Evolutionary conservation across 2,797 vertebrate genomes (phyloP), one percentile per base, ranked within the genome.

Genomic region (Oophaga sylvatica): DNA sequence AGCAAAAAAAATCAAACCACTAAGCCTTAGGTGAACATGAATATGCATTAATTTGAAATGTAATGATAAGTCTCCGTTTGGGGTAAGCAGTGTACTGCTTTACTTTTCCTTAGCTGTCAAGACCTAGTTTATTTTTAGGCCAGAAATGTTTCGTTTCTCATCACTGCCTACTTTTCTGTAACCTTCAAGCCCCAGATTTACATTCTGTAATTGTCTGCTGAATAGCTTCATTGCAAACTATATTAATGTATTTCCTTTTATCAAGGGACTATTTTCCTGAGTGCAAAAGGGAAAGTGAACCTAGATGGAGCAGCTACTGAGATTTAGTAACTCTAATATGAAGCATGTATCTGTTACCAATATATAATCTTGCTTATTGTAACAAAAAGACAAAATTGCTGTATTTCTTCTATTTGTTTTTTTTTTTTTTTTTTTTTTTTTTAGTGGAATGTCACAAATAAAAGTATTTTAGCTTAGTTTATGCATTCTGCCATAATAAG

Each of bases 171-270:
- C 41, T 48, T 76, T 76, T 76, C 73, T 76, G 73, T 53, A 20
- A 76, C 73, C 45, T 76, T 73, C 20, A 76, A 13, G 41, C n/a
- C 45, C n/a, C 73, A 76, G 73, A 76, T 76, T 76, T 76, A 10
- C 29, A 76, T 76, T 48, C 73, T 3, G 20, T 71, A 71, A 71
- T 71, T 73, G 71, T 48, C 35, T 73, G 31, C 20, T 45, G 19
- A 73, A 73, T 20, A 45, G 19, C 71, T 73, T 73, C 19, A 45
- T 17, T 48, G 71, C 41, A 1, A 71, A 73, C 35, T 19, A 73
- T 45, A 73, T 73, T 73, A 45, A 73, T 73, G 71, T 12, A 73
- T 48, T 73, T 73, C 35, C 71, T 73, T 73, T 73, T 73, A 73
- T 73, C 31, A 45, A 73, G 10, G 41, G 35, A 45, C 71, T 45